Percentiles rank a stretch among this genome's conserved stretches.
Conservation (phyloP, 2,797 vertebrate genomes). For the Cossypha polioptera region DNA sequence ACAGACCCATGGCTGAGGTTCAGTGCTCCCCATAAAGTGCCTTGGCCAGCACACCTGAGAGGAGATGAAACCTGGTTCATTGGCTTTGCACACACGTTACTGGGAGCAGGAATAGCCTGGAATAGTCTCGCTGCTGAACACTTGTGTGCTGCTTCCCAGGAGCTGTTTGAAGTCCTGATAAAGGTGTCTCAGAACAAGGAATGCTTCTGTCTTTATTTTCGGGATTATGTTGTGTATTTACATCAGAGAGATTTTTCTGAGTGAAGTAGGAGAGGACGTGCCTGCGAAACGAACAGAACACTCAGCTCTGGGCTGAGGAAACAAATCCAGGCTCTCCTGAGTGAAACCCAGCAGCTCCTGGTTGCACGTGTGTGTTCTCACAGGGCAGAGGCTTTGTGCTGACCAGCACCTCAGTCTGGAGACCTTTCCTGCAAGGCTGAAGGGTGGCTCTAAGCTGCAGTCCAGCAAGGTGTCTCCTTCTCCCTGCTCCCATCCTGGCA, state of each 20-base stretch:
- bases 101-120: not conserved
- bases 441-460: not conserved
- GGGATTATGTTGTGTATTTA: not conserved
- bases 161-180: not conserved
- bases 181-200: not conserved
- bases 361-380: no score
- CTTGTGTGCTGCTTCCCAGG: not conserved
- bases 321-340: not conserved
- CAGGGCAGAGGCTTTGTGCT: not conserved
- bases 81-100: rapidly evolving
- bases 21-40: not conserved
- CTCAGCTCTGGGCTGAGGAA: not conserved
- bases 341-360: not conserved
- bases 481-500: not conserved
- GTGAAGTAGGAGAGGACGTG: not conserved
- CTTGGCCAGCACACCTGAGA: not conserved
- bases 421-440: not conserved
- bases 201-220: not conserved
- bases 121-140: rapidly evolving
- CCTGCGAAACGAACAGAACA: not conserved
- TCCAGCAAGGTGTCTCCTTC: not conserved
- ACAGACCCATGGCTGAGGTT: not conserved
- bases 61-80: rapidly evolving
- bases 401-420: not conserved
- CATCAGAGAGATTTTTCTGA: not conserved